Base-by-base conservation (phyloP, 2,113 vertebrate genomes). In the Antechinus flavipes region DNA sequence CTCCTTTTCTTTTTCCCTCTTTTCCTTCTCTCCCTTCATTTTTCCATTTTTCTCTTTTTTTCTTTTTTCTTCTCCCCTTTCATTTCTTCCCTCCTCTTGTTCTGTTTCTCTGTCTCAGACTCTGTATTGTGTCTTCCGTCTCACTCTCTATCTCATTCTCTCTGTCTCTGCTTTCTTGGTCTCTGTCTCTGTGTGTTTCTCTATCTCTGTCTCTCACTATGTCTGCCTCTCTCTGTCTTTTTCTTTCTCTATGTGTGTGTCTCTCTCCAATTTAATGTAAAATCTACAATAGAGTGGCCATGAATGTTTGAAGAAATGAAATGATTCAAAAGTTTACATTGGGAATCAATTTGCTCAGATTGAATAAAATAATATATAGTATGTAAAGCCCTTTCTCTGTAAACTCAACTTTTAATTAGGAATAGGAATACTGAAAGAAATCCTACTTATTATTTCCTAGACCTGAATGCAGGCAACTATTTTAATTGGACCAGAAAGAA, bases 401-500 rank as follows among this genome's bases (percentile, higher is more conserved):
- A 98, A 98, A 94, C 92, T 96, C 93, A 96, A 68, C 94, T 97
- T 98, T 98, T 98, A 98, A 98, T 98, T 97, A 97, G 93, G 47
- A 95, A 96, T 27, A 26, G 54, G 94, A 93, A 54, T 50, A 89
- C 94, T 97, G 95, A 97, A 97, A 98, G 95, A 97, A 97, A 98
- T 96, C 93, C 93, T 98, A 93, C 93, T 95, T 94, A 68, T 98
- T 95, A 95, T 97, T 97, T 94, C 94, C 96, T 94, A 42, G 52
- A 97, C 95, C 96, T 98, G 89, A 93, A 96, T 91, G 47, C 90
- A 96, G 58, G 54, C 93, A 98, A 95, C 94, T 94, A 92, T 92
- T 98, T 97, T 97, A 98, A 98, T 97, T 98, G 96, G 84, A 96
- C 96, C 95, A 97, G 95, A 97, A 98, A 96, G 54, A 97, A 94